These are phyloP conservation scores for Paedocypris micromegethes DNA, from an alignment of 2,797 vertebrate species.

Conservation along the genomic window DNA sequence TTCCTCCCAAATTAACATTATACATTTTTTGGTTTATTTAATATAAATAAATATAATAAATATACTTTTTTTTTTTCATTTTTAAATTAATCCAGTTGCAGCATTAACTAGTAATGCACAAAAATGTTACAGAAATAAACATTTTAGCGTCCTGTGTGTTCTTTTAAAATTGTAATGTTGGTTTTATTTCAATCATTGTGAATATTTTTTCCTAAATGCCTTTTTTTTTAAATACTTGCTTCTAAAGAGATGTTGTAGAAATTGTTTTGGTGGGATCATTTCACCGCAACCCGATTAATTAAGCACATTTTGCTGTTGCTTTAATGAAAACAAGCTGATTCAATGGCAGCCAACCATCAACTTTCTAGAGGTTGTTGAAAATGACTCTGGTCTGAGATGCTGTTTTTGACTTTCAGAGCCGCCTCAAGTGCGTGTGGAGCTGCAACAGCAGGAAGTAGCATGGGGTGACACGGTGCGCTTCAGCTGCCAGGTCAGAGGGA, in stretches of 20 bases:
- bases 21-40: too few relatives aligned
- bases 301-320: constrained; percentile 61
- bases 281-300: constrained; percentile 71
- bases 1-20: too few relatives aligned
- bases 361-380: constrained; percentile 40
- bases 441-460: constrained; percentile 79
- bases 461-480: constrained; percentile 86
- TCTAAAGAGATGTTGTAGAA: constrained; percentile 33
- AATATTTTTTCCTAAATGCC: too few relatives aligned
- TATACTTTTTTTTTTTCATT: too few relatives aligned
- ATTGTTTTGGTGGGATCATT: constrained; percentile 56
- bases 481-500: constrained; percentile 82
- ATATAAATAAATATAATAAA: too few relatives aligned
- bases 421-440: constrained; percentile 85
- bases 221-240: too few relatives aligned
- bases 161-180: too few relatives aligned
- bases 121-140: too few relatives aligned
- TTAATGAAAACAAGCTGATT: constrained; percentile 68
- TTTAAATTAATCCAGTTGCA: too few relatives aligned
- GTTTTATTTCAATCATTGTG: too few relatives aligned
- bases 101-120: too few relatives aligned
- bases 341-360: constrained; percentile 79
- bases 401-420: constrained; percentile 72
- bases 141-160: too few relatives aligned
- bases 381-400: neutral